phyloP scores from a whole-genome alignment of 2,888 invertebrate species.

The Sinhomidia bicolor region DNA sequence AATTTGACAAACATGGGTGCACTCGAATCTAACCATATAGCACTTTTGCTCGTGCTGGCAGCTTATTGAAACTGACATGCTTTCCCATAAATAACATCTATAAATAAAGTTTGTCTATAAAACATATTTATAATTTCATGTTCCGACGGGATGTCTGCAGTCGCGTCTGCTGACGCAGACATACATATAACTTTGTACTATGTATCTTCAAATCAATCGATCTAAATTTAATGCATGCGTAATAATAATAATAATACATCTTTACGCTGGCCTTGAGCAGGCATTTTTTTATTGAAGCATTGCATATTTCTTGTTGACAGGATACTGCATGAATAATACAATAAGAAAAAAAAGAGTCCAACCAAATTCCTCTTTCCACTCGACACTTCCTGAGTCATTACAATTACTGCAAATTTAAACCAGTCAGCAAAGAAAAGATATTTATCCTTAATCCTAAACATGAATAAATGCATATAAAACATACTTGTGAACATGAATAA shows the following conservation, averaged over 20 bases:
- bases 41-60: constrained; percentile 46
- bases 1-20: too few relatives aligned
- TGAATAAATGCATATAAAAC: background rate
- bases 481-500: background rate
- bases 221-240: background rate
- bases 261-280: constrained; percentile 57
- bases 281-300: background rate
- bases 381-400: constrained; percentile 38
- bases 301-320: constrained; percentile 35
- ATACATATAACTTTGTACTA: background rate
- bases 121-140: too few relatives aligned
- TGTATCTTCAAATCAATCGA: constrained; percentile 30
- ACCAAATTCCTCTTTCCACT: constrained; percentile 30
- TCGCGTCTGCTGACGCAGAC: too few relatives aligned
- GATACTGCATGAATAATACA: constrained; percentile 10
- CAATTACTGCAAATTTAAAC: background rate
- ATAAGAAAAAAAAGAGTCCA: constrained; percentile 13
- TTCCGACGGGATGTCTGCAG: too few relatives aligned
- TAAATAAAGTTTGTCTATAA: too few relatives aligned
- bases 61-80: constrained; percentile 60
- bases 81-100: constrained; percentile 24
- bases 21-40: constrained; percentile 58
- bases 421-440: background rate
- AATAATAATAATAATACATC: too few relatives aligned
- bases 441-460: constrained; percentile 11